These are phyloP conservation scores for Hozukius guyotensis DNA, from an alignment of 2,797 vertebrate genomes.

Conservation along the genomic window DNA sequence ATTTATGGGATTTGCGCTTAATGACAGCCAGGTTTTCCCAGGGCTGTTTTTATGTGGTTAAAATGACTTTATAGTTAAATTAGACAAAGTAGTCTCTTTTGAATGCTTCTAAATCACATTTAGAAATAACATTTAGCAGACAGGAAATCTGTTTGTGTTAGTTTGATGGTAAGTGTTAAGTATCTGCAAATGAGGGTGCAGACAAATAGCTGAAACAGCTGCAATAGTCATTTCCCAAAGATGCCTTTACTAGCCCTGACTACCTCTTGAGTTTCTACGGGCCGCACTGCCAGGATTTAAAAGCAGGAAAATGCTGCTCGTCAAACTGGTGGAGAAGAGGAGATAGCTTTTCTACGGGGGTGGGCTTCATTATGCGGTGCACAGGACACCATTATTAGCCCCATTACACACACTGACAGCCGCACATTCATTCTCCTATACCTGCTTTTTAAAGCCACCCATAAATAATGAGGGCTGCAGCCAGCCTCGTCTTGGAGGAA, in stretches of 20 bases:
- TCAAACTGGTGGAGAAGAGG: conserved; percentile 49
- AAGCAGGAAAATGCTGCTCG: conserved; percentile 40
- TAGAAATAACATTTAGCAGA: conserved; percentile 52
- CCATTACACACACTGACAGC: conserved; percentile 87
- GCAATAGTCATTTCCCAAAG: conserved; percentile 44
- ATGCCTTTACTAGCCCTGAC: conserved; percentile 29
- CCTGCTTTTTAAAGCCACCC: conserved; percentile 84
- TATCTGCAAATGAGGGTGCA: conserved; percentile 66
- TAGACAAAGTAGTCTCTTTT: conserved; percentile 54
- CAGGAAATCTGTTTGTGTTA: conserved; percentile 56
- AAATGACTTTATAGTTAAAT: conserved; percentile 59
- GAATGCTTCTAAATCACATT: conserved; percentile 58
- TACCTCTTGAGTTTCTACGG: conserved; percentile 4
- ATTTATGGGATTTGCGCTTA: conserved; percentile 74
- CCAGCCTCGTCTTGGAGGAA: conserved; percentile 60
- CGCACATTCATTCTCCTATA: conserved; percentile 84
- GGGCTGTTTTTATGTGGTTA: conserved; percentile 64
- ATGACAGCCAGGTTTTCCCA: conserved; percentile 69
- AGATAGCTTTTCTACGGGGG: conserved; percentile 66
- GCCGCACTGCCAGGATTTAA: conserved; percentile 30
- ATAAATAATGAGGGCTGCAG: conserved; percentile 82
- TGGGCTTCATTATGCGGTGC: conserved; percentile 81
- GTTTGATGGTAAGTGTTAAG: conserved; percentile 67
- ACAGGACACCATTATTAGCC: conserved; percentile 84
- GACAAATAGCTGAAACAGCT: conserved; percentile 62